Evolutionary conservation across 2,888 invertebrate species (phyloP).

Genomic region (Cataglyphis livida): DNA sequence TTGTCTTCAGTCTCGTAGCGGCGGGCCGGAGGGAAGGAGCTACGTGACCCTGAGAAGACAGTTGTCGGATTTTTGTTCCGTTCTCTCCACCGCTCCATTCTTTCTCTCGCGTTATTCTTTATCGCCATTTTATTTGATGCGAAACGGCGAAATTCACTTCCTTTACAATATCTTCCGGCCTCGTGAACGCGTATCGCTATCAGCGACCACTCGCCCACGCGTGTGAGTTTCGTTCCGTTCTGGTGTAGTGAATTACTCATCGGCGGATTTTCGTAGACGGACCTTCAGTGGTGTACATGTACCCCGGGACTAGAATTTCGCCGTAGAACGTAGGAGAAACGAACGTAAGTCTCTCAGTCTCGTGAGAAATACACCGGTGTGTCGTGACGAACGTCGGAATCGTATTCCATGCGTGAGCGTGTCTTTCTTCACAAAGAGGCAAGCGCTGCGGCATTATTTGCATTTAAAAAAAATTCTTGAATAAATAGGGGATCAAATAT

Average conservation of each 20-base stretch:
- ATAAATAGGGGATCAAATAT: not conserved
- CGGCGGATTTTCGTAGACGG: constrained; percentile 34
- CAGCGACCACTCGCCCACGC: not conserved
- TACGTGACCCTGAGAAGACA: constrained; percentile 83
- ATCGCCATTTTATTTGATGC: not conserved
- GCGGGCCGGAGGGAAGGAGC: constrained; percentile 85
- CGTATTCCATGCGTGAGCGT: constrained; percentile 7
- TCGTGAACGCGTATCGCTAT: constrained; percentile 1
- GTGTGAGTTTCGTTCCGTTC: constrained; percentile 33
- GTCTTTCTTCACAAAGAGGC: constrained; percentile 8
- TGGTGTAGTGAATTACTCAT: constrained; percentile 66
- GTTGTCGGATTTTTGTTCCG: constrained; percentile 46
- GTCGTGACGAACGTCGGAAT: not conserved
- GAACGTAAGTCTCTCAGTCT: constrained; percentile 64
- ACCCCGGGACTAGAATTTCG: constrained; percentile 63
- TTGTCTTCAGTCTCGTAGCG: constrained; percentile 83
- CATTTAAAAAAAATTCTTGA: constrained; percentile 1
- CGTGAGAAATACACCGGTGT: not conserved
- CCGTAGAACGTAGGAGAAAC: constrained; percentile 71
- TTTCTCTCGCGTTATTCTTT: not conserved
- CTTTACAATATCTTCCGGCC: constrained; percentile 7
- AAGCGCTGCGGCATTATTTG: not conserved
- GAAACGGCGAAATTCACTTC: constrained; percentile 18
- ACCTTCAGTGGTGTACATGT: constrained; percentile 71
- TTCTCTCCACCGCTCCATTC: constrained; percentile 29